Evolutionary conservation across 1,140 invertebrate genomes (phyloP).

Genomic region (Zelostemma sp.): DNA sequence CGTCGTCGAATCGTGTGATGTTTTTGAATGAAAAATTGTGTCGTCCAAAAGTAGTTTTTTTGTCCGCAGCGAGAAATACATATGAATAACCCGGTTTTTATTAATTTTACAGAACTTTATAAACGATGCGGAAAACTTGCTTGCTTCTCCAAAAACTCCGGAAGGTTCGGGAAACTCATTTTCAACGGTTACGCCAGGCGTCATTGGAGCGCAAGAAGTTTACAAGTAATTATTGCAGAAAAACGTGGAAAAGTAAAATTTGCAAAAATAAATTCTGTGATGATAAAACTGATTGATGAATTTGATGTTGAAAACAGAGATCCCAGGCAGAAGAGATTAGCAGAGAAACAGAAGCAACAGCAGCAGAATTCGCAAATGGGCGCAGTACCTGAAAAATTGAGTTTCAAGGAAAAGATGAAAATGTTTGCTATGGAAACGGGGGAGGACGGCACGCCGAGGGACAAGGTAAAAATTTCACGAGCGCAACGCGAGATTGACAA

Average conservation of each 20-base stretch:
- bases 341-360: constrained; percentile 81
- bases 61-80: constrained; percentile 9
- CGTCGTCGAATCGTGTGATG: neutral
- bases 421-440: constrained; percentile 96
- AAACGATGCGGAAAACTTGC: constrained; percentile 81
- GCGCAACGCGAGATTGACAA: constrained; percentile 92
- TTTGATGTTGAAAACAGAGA: constrained; percentile 73
- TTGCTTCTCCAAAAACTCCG: constrained; percentile 80
- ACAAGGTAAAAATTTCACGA: constrained; percentile 93
- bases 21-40: constrained; percentile 1
- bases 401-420: constrained; percentile 97
- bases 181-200: constrained; percentile 83
- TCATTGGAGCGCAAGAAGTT: constrained; percentile 94
- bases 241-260: no score
- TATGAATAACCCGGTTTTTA: constrained; percentile 8
- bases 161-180: constrained; percentile 72
- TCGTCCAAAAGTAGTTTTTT: constrained; percentile 10
- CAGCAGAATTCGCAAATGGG: constrained; percentile 75
- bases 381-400: constrained; percentile 89
- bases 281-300: no score
- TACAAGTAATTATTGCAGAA: constrained; percentile 86
- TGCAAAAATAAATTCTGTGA: no score
- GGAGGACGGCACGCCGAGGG: constrained; percentile 85
- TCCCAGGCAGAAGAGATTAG: constrained; percentile 83
- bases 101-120: constrained; percentile 79